Percentiles rank a stretch among this genome's conserved stretches.
phyloP scores from a whole-genome alignment of 2,797 vertebrate genomes.

The Sebastolobus alascanus region DNA sequence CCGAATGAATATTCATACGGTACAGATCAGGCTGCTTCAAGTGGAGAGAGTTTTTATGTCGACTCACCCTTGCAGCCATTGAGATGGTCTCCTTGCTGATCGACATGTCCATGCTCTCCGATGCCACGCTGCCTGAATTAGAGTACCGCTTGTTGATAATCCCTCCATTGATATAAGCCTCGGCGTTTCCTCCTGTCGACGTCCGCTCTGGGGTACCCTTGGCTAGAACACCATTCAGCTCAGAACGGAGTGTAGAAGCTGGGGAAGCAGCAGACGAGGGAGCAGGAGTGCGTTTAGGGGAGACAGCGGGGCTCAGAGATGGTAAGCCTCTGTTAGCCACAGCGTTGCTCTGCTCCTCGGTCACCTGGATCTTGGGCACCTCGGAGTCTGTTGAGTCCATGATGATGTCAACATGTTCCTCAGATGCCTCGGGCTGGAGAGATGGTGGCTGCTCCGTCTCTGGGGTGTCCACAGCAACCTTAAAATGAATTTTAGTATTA shows the following conservation, averaged over 20 bases:
- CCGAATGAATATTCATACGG: neutral
- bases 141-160: constrained; percentile 86
- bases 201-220: constrained; percentile 43
- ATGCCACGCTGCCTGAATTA: constrained; percentile 85
- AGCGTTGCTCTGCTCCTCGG: neutral
- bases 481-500: neutral
- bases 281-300: neutral
- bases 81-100: constrained; percentile 87
- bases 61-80: constrained; percentile 88
- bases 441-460: constrained; percentile 65
- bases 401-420: constrained; percentile 37
- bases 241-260: neutral
- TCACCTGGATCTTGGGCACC: constrained; percentile 14
- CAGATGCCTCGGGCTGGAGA: constrained; percentile 21
- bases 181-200: constrained; percentile 46
- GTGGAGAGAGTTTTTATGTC: neutral
- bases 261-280: constrained; percentile 6
- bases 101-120: constrained; percentile 90
- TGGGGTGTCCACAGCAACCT: constrained; percentile 74
- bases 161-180: constrained; percentile 61
- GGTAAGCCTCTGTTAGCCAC: constrained; percentile 1
- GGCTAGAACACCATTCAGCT: constrained; percentile 24
- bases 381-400: constrained; percentile 14
- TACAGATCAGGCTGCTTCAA: neutral
- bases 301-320: neutral